These are phyloP conservation scores for Plumapathes pennacea DNA, from an alignment of 92 coral and sea anemone genomes.

Conservation along the genomic window DNA sequence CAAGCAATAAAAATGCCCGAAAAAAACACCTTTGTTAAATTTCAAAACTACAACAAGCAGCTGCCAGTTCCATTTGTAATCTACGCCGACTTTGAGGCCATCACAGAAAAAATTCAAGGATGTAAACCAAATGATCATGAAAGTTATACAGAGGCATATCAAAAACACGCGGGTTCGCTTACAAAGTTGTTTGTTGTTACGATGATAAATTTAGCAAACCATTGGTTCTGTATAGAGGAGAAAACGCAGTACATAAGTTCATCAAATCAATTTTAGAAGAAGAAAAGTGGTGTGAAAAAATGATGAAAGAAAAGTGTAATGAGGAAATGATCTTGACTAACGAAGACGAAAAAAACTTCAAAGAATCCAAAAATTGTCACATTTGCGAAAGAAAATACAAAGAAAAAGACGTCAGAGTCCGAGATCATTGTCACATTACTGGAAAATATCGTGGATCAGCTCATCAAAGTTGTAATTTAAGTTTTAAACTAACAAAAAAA, in stretches of 20 bases:
- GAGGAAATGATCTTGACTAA: not conserved
- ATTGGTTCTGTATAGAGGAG: not conserved
- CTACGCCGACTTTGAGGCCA: not conserved
- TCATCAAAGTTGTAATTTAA: no score
- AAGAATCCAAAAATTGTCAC: not conserved
- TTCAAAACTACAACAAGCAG: slow-evolving; percentile 23
- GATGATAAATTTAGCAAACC: slow-evolving; percentile 15
- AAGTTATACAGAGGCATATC: slow-evolving; percentile 10
- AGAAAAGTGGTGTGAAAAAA: not conserved
- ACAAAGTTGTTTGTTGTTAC: slow-evolving; percentile 33
- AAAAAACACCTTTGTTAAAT: slow-evolving; percentile 3
- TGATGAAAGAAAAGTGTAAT: not conserved
- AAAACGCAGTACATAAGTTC: slow-evolving; percentile 4
- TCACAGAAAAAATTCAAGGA: not conserved
- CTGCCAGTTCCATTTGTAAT: not conserved
- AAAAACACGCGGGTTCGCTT: slow-evolving; percentile 18
- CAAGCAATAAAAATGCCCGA: slow-evolving; percentile 38
- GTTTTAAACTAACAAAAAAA: no score
- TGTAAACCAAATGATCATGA: not conserved
- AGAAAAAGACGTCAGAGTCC: not conserved
- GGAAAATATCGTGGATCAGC: not conserved
- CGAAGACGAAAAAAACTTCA: not conserved
- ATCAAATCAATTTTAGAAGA: not conserved
- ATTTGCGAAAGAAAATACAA: not conserved
- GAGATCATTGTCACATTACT: slow-evolving; percentile 20